Evolutionary conservation across 2,113 vertebrate species (phyloP), one percentile per base, ranked within the genome.

Genomic region (Anthoscopus minutus): DNA sequence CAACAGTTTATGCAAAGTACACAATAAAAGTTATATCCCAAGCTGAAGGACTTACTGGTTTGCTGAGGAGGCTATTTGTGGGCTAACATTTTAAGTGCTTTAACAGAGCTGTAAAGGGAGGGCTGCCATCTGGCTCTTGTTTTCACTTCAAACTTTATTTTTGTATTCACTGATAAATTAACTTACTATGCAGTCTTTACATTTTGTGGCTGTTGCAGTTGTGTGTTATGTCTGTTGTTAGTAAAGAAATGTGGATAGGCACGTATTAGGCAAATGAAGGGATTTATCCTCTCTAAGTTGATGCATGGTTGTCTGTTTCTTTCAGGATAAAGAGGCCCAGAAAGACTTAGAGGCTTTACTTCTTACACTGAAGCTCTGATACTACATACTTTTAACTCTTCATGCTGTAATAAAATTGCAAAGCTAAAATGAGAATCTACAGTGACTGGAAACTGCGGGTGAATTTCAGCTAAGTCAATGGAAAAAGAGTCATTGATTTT

Each of bases 261-360:
- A 81, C 10, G 19, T 90, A 74, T 86, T 71, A 81, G 84, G 65
- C 62, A 89, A 84, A 51, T 79, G 54, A 93, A 76, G 53, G 61
- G 70, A 89, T 92, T 93, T 92, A 90, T 84, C 71, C 74, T 70
- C 88, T 96, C 83, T 94, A 82, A 96, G 27, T 94, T 85, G 67
- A 79, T 96, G 67, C 76, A 57, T 94, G 89, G 66, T 80, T 95
- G 51, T 93, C 82, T 97, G 94, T 97, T 93, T 88, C 95, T 97
- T 93, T 77, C 94, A 99, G 99, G 98, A 99, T 92, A 97, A 98
- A 96, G 98, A 99, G 40, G 98, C 98, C 89, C 98, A 99, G 89
- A 98, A 98, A 93, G 98, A 99, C 81, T 96, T 99, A 93, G 97
- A 98, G 90, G 94, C 92, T 86, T 97, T 99, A 83, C 96, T 97